These are phyloP conservation scores for Hystrix brachyura DNA, from an alignment of 2,113 vertebrate genomes.

Conservation along the genomic window DNA sequence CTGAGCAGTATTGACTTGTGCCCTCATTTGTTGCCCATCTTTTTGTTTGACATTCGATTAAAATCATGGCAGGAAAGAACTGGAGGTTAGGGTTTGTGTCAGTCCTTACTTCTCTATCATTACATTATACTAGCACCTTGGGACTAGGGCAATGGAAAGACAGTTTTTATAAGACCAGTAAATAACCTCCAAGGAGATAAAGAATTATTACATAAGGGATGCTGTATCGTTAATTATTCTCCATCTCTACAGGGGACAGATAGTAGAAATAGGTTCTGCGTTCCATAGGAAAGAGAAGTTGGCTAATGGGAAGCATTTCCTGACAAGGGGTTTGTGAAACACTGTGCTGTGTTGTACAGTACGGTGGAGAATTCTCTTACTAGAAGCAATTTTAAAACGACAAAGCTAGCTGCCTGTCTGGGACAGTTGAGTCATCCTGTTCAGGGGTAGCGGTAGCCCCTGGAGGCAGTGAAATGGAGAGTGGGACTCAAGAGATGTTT, in stretches of 20 bases:
- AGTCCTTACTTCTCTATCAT: conserved; percentile 67
- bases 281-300: conserved; percentile 38
- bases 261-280: not conserved
- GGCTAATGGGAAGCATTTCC: not conserved
- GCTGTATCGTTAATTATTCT: conserved; percentile 63
- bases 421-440: not conserved
- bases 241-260: not conserved
- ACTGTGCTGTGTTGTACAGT: not conserved
- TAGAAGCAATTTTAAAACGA: not conserved
- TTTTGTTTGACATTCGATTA: conserved; percentile 72
- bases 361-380: not conserved
- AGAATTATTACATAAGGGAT: conserved; percentile 63
- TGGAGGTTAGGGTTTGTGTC: conserved; percentile 51
- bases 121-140: conserved; percentile 61
- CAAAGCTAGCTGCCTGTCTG: not conserved
- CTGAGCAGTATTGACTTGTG: conserved; percentile 36
- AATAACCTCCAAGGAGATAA: conserved; percentile 72
- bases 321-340: not conserved
- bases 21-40: conserved; percentile 70
- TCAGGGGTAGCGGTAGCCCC: not conserved
- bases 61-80: conserved; percentile 70
- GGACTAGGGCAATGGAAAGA: conserved; percentile 70
- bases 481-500: not conserved
- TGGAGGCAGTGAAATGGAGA: not conserved
- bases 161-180: conserved; percentile 76